Conservation (phyloP, 2,113 vertebrate genomes). For the Alethe castanea region DNA sequence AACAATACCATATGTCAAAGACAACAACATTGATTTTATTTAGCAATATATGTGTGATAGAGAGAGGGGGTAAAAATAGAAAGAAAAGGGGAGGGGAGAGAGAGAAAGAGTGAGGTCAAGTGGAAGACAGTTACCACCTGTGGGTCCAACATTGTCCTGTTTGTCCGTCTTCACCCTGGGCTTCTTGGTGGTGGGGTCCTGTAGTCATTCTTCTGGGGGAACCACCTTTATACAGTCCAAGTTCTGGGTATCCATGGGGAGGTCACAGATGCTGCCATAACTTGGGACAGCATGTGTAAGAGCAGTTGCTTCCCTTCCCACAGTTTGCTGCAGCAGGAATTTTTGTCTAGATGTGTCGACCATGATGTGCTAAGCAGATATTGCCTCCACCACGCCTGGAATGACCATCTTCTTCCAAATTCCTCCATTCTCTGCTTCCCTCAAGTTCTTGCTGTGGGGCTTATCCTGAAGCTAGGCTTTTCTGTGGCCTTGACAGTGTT, state of each 20-base stretch:
- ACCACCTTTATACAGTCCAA: background rate
- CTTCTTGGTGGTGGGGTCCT: background rate
- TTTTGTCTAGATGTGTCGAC: background rate
- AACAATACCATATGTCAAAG: rapidly evolving
- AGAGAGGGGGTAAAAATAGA: background rate
- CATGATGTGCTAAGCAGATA: background rate
- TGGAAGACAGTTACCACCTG: background rate
- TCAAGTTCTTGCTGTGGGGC: background rate
- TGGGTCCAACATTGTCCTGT: background rate
- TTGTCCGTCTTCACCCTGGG: background rate
- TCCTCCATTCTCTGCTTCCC: background rate
- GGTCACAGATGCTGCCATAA: background rate
- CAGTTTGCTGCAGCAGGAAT: background rate
- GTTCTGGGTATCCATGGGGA: background rate
- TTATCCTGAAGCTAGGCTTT: background rate
- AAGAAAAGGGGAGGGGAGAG: rapidly evolving
- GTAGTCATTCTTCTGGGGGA: rapidly evolving
- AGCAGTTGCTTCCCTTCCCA: background rate
- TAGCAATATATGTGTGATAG: background rate
- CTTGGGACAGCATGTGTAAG: too few species aligned
- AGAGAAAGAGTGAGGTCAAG: background rate
- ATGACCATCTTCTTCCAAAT: background rate
- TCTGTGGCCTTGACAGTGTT: background rate
- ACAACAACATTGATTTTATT: background rate
- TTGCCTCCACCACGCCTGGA: background rate